Base-by-base conservation (phyloP, 2,113 vertebrate species). In the Platycercus adscitus region DNA sequence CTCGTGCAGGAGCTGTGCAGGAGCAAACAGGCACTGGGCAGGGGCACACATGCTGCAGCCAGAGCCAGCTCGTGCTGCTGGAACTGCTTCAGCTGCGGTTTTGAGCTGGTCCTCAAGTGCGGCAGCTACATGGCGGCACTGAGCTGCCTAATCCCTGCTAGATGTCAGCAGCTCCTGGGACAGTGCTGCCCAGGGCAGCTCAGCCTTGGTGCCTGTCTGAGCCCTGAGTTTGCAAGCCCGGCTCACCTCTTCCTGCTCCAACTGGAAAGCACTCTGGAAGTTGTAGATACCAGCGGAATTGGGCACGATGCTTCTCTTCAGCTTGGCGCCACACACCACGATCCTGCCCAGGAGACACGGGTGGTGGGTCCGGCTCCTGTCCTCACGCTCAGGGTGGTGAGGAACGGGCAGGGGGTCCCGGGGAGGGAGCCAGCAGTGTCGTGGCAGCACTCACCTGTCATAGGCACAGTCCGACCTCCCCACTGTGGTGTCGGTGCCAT, bases 401-500 rank as follows among this genome's bases (percentile, higher is more conserved):
- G 1, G 65, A 58, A 31, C 0, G 1, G 46, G 60, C 68, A 66
- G 69, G 0, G 25, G 33, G 37, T 70, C 75, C 23, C 1, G 0
- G 47, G 80, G 77, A 68, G 17, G 61, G 64, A 55, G 29, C 12
- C 1, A 0, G 23, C 0, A 0, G 41, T n/a, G 29, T 44, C 2
- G 4, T 2, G 4, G 53, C 5, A 11, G 37, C 0, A 0, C 90
- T 94, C 19, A 99, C 99, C 99, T 98, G 97, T 99, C 99, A 0
- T 99, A 99, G 63, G 99, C 98, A 3, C 99, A 99, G 93, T 97
- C 56, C 0, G 99, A 98, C 79, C 92, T 88, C 9, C 98, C 95
- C 73, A 99, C 98, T 0, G 99, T 99, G 73, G 99, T 99, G 97
- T 99, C 99, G 0, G 93, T 88, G 3, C 89, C 79, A 13, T 99